Base-by-base conservation (phyloP, 2,113 vertebrate species). In the Turnix velox region DNA sequence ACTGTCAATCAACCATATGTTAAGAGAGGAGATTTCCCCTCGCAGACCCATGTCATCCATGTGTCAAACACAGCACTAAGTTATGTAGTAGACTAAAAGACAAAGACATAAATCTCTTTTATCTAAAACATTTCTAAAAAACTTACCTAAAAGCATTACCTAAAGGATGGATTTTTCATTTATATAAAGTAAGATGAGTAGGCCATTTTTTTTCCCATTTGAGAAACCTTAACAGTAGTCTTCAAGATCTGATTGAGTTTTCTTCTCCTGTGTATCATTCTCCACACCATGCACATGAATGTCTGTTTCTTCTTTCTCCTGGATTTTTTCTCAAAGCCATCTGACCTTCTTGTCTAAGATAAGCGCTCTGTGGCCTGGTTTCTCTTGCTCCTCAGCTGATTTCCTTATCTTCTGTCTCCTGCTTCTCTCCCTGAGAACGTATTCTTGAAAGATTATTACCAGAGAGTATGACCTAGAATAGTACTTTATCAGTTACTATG, bases 381-480 rank as follows among this genome's bases (percentile, higher is more conserved):
- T 88, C 63, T 61, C 79, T 79, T 79, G 73, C 59, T 37, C 13
- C 25, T 83, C 37, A 80, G 61, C 67, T 77, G 51, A 73, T 77
- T 92, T 94, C 46, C 55, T 92, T 90, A 81, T 92, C 89, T 75
- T 91, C n/a, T 14, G 43, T 87, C 57, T 92, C 65, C 61, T 46
- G 20, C 68, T 91, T 91, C 48, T n/a, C 55, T 82, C 62, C 43
- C 91, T 33, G 43, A 84, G 65, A 94, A 84, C 42, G 57, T 74
- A 57, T 65, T 94, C 61, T 85, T 76, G 68, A 72, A 94, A 93
- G 91, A 93, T 92, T 92, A 89, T 37, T 87, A 52, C 58, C 42
- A 78, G 48, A 27, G 87, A 89, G 30, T 81, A 52, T 87, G 77
- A 82, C 93, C 80, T 88, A 92, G 74, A 91, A 84, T 91, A 84